These are phyloP conservation scores for Melinaea marsaeus DNA, from an alignment of 2,888 invertebrate genomes.

Conservation along the genomic window DNA sequence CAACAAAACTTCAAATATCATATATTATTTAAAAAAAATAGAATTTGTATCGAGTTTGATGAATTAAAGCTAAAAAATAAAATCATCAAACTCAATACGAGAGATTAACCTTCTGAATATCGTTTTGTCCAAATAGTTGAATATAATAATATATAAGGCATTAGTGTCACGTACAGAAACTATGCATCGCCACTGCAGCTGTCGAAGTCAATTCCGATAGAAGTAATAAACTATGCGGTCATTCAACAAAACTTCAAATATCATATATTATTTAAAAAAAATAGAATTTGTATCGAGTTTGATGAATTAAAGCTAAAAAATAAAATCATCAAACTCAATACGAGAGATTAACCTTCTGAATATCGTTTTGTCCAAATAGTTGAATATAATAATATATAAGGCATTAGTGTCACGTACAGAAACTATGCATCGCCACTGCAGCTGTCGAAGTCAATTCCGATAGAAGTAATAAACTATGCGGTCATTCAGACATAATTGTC, in stretches of 20 bases:
- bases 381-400: background rate
- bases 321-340: too few species aligned
- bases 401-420: conserved; percentile 3
- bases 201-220: background rate
- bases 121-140: background rate
- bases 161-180: conserved; percentile 4
- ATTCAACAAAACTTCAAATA: too few species aligned
- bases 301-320: background rate
- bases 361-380: background rate
- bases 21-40: too few species aligned
- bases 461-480: background rate
- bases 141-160: background rate
- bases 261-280: too few species aligned
- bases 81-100: too few species aligned
- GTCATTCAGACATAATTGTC: too few species aligned
- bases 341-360: background rate
- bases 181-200: background rate
- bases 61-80: background rate
- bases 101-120: background rate
- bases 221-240: background rate
- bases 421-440: background rate
- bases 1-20: too few species aligned
- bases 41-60: too few species aligned
- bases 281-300: too few species aligned
- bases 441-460: background rate